Conservation (phyloP, 2,113 vertebrate species). For the Ictidomys tridecemlineatus region DNA sequence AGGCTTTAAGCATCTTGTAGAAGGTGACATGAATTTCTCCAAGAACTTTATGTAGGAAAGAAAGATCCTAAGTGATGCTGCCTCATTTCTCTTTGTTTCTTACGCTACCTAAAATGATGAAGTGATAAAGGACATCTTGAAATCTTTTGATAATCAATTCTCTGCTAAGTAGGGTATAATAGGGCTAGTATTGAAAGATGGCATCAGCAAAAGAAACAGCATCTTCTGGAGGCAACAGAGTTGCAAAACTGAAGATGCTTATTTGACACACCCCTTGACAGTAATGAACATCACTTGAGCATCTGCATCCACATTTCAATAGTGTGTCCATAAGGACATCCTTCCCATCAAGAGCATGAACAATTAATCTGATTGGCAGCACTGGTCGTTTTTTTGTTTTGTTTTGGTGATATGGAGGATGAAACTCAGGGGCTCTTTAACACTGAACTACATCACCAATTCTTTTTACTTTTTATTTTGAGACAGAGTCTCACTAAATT, state of each 20-base stretch:
- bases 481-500: too few species aligned
- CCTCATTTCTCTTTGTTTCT: slow-evolving; percentile 6
- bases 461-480: neutral
- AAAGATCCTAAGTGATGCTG: neutral
- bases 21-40: neutral
- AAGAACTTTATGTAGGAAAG: neutral
- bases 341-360: neutral
- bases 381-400: too few species aligned
- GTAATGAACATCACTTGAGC: neutral
- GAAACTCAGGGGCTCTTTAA: neutral
- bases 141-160: neutral
- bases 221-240: neutral
- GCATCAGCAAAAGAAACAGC: neutral
- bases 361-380: neutral
- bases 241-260: neutral
- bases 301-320: neutral
- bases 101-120: neutral
- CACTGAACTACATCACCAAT: slow-evolving; percentile 14
- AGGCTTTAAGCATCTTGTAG: neutral
- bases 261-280: neutral
- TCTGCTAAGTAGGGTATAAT: neutral
- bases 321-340: neutral
- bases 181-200: neutral
- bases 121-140: slow-evolving; percentile 22
- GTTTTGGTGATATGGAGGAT: too few species aligned